Evolutionary conservation across 2,113 vertebrate genomes (phyloP).

Genomic region (Aptenodytes patagonicus): DNA sequence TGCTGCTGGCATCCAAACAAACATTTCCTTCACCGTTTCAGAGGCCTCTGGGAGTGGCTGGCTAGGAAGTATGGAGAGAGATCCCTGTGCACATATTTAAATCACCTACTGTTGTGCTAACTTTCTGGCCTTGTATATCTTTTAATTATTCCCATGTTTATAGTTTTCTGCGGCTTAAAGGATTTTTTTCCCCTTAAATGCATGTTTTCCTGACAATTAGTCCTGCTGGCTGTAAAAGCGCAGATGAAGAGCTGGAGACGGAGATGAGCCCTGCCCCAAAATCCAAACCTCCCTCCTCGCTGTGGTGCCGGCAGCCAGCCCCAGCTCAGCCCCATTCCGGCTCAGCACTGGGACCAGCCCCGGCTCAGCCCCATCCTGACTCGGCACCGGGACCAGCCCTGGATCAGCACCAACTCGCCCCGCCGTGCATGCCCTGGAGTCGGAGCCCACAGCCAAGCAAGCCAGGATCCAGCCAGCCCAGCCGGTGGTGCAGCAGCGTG

Average conservation of each 20-base stretch:
- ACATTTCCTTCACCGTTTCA: background rate
- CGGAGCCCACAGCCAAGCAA: background rate
- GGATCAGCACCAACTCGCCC: background rate
- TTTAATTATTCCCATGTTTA: background rate
- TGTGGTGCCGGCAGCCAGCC: fast-evolving
- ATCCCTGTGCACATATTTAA: background rate
- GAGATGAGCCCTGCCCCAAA: background rate
- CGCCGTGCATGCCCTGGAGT: background rate
- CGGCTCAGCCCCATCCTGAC: background rate
- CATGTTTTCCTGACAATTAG: background rate
- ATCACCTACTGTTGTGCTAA: background rate
- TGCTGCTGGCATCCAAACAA: background rate
- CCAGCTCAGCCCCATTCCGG: fast-evolving
- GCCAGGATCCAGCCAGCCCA: background rate
- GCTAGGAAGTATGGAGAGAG: background rate
- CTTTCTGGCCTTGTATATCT: background rate
- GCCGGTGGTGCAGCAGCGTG: background rate
- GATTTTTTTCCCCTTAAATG: background rate
- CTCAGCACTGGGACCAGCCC: background rate
- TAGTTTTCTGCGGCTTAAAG: background rate
- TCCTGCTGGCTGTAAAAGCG: background rate
- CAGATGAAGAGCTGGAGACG: background rate
- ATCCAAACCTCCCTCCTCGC: background rate
- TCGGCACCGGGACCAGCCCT: background rate
- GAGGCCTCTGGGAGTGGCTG: background rate